Percentiles rank a stretch among this genome's conserved stretches.
These are phyloP conservation scores for Apodemia duryi DNA, from an alignment of 2,888 invertebrate genomes.

Conservation along the genomic window DNA sequence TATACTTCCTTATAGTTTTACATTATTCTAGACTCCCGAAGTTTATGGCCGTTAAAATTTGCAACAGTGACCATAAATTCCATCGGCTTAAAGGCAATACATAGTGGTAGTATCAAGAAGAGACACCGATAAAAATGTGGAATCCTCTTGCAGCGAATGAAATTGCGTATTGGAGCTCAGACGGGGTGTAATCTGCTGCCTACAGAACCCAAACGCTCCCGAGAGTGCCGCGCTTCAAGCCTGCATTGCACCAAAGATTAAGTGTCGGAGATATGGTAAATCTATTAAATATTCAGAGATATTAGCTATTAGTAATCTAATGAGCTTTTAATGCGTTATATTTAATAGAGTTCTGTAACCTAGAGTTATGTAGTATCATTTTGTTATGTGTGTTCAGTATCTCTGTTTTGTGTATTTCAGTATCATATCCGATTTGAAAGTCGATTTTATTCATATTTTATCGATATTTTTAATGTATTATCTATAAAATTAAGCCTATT, in stretches of 20 bases:
- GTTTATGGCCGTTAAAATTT: background rate
- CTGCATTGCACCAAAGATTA: constrained; percentile 43
- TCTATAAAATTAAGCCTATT: too few species aligned
- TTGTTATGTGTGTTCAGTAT: too few species aligned
- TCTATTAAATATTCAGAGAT: constrained; percentile 4
- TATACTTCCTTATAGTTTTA: too few species aligned
- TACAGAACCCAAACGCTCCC: constrained; percentile 70
- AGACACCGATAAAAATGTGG: constrained; percentile 66
- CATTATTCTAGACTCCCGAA: background rate
- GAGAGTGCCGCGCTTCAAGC: constrained; percentile 51
- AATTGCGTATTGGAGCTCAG: constrained; percentile 76
- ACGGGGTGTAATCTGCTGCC: constrained; percentile 75
- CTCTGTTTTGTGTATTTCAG: too few species aligned
- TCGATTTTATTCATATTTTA: too few species aligned
- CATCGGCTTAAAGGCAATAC: constrained; percentile 49
- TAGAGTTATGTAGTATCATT: too few species aligned
- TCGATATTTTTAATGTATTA: too few species aligned
- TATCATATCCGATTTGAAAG: too few species aligned
- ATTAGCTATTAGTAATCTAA: background rate
- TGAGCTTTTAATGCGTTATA: background rate
- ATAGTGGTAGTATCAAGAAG: constrained; percentile 50
- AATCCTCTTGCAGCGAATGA: constrained; percentile 68
- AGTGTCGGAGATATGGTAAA: constrained; percentile 15
- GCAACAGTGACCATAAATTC: constrained; percentile 1
- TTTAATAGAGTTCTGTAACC: too few species aligned